These are phyloP conservation scores for Zhuqinia jingwanae DNA, from an alignment of 2,888 invertebrate genomes.

Conservation along the genomic window DNA sequence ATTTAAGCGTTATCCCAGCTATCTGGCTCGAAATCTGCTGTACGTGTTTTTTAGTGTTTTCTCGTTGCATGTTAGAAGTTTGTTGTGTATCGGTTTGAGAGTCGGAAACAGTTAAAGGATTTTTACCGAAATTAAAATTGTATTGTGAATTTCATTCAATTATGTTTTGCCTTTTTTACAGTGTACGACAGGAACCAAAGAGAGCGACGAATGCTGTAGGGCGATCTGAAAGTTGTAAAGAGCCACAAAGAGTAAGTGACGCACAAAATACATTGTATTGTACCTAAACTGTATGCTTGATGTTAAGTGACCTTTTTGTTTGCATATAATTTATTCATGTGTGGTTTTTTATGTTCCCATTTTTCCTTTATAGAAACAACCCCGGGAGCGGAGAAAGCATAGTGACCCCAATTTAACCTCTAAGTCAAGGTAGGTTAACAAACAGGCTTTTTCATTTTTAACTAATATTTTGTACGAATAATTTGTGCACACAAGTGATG, in stretches of 20 bases:
- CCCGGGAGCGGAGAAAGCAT: conserved; percentile 87
- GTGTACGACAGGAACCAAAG: conserved; percentile 80
- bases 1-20: conserved; percentile 69
- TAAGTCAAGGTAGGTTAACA: conserved; percentile 80
- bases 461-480: not conserved
- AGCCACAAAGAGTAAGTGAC: conserved; percentile 82
- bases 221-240: conserved; percentile 89
- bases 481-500: too few species aligned
- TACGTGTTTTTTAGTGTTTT: conserved; percentile 18
- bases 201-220: conserved; percentile 82
- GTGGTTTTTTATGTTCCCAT: not conserved
- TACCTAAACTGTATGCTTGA: not conserved
- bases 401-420: conserved; percentile 89
- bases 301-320: not conserved
- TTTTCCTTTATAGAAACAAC: conserved; percentile 84
- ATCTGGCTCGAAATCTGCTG: conserved; percentile 59
- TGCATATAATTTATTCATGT: not conserved
- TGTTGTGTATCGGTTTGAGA: not conserved
- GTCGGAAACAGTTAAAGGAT: not conserved
- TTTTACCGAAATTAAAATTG: not conserved
- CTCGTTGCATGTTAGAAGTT: too few species aligned
- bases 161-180: conserved; percentile 61
- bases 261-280: not conserved
- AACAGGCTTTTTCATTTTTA: not conserved
- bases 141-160: not conserved